Evolutionary conservation across 2,797 vertebrate species (phyloP), one percentile per base, ranked within the genome.

Genomic region (Hippocampus kuda): DNA sequence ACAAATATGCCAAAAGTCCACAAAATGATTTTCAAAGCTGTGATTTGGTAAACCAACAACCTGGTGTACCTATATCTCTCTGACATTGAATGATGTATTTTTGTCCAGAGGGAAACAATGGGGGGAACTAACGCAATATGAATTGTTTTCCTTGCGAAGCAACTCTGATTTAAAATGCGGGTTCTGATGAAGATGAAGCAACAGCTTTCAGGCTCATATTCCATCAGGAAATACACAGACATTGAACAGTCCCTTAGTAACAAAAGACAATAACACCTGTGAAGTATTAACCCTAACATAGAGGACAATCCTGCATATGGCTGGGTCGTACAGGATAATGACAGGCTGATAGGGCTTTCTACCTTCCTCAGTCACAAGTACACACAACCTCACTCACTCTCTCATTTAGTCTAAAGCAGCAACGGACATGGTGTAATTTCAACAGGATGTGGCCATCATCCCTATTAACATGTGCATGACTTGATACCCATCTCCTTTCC

Each of bases 391-490:
- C 73, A 70, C 74, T 72, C 75, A 68, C 78, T 74, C 82, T 84
- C 76, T 86, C 78, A 83, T 87, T 87, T 85, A 76, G 74, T 82
- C 70, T 74, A 84, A 83, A 88, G 81, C 81, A 85, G 74, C 80
- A 84, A 76, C 77, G 87, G 85, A 83, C 81, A 76, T 76, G 80
- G 76, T 87, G 76, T 85, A 88, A 86, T 86, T 88, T 85, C 78
- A 80, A 68, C 85, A 88, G 85, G 87, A 88, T 88, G 83, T 87
- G 85, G 80, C 79, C 77, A 77, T 84, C 79, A 77, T 84, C 77
- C 72, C 71, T 77, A 79, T 88, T 84, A 86, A 84, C 73, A 5
- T 78, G 80, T 84, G 78, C 74, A 71, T 85, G 85, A 86, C 87
- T 85, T 85, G 80, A 85, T 85, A 77, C 75, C 72, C 79, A 78